Evolutionary conservation across 1,140 invertebrate genomes (phyloP).

Genomic region (Onthophagus taurus): DNA sequence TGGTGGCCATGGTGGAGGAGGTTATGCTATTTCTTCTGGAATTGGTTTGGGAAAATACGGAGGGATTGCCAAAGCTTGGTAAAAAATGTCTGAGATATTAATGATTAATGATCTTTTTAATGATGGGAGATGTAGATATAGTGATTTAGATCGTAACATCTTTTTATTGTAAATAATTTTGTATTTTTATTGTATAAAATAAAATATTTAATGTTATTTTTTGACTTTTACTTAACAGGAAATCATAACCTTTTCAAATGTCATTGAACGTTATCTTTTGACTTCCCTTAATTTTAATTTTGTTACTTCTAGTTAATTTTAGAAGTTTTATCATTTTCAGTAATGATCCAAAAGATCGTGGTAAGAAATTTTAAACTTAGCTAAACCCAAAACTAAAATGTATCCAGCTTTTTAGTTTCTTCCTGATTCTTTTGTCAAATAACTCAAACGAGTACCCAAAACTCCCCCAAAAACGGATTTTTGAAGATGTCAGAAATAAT

Average conservation of each 20-base stretch:
- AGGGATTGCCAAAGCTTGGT: neutral
- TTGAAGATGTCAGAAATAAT: neutral
- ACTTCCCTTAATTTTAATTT: no score
- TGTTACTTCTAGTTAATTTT: no score
- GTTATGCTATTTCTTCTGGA: neutral
- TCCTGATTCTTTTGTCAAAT: slow-evolving; percentile 3
- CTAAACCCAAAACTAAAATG: neutral
- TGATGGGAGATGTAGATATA: neutral
- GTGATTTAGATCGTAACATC: neutral
- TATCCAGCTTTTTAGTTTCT: neutral
- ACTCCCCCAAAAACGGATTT: neutral
- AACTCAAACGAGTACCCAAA: no score
- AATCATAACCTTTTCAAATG: neutral
- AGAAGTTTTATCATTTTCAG: no score
- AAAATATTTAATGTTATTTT: neutral
- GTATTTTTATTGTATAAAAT: neutral
- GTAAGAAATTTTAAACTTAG: no score
- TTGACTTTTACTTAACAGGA: neutral
- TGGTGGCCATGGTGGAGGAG: neutral
- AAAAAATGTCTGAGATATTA: neutral
- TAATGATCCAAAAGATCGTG: no score
- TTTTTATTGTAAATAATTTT: neutral
- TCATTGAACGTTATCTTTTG: no score
- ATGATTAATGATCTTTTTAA: neutral
- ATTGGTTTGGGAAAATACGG: slow-evolving; percentile 3